phyloP scores from a whole-genome alignment of 2,113 vertebrate genomes.

The Caretta caretta region DNA sequence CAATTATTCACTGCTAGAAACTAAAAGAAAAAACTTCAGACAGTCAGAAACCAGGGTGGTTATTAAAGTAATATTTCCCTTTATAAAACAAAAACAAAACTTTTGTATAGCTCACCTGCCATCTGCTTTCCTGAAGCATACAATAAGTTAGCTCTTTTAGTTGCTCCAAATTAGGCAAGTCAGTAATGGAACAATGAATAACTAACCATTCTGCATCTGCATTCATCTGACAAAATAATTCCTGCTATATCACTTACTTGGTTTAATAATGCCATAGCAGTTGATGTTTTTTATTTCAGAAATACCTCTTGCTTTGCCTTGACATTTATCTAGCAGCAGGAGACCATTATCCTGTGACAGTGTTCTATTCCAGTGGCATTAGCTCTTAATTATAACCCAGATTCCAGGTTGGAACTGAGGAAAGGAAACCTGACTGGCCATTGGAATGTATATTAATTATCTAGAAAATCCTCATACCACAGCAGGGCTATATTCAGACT shows the following conservation, averaged over 20 bases:
- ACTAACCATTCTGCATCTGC: slow-evolving; percentile 5
- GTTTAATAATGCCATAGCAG: not conserved
- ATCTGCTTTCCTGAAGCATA: not conserved
- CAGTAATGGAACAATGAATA: slow-evolving; percentile 17
- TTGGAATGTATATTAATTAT: slow-evolving; percentile 7
- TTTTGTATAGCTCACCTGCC: not conserved
- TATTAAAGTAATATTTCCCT: not conserved
- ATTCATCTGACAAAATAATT: slow-evolving; percentile 5
- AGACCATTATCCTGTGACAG: not conserved
- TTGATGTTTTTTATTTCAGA: not conserved
- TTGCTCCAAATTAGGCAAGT: slow-evolving; percentile 26
- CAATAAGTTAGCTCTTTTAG: slow-evolving; percentile 14
- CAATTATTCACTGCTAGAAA: not conserved
- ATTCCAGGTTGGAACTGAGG: not conserved
- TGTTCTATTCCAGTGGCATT: not conserved
- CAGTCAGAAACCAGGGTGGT: not conserved
- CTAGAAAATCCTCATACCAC: not conserved
- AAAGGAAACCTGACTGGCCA: not conserved
- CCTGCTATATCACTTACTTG: fast-evolving
- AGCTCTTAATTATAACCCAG: slow-evolving; percentile 7
- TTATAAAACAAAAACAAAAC: not conserved
- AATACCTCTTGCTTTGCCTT: not conserved
- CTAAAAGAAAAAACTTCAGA: not conserved
- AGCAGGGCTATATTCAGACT: not conserved
- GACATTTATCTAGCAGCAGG: not conserved